phyloP scores from a whole-genome alignment of 2,888 invertebrate genomes.

The Penaeus monodon region DNA sequence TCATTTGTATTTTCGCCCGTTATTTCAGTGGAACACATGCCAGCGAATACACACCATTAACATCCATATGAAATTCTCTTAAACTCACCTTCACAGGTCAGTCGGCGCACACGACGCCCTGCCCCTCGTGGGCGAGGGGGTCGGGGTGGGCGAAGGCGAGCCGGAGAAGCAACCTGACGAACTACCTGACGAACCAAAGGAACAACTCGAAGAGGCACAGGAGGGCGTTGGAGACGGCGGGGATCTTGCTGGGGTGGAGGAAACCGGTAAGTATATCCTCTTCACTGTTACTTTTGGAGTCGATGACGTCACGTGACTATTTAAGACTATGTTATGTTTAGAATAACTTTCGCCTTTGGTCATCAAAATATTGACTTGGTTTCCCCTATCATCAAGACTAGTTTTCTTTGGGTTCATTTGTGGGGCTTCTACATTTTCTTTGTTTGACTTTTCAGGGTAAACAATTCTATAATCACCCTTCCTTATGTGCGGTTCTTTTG shows the following conservation, averaged over 20 bases:
- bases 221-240: slow-evolving; percentile 51
- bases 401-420: slow-evolving; percentile 38
- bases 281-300: slow-evolving; percentile 47
- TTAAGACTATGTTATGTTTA: slow-evolving; percentile 51
- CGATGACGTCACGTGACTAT: slow-evolving; percentile 23
- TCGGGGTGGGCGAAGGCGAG: slow-evolving; percentile 53
- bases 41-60: too few relatives aligned
- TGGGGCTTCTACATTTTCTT: slow-evolving; percentile 32
- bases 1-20: too few relatives aligned
- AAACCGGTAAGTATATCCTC: slow-evolving; percentile 31
- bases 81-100: slow-evolving; percentile 43
- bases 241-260: slow-evolving; percentile 22
- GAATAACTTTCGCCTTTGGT: slow-evolving; percentile 54
- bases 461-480: neutral
- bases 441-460: slow-evolving; percentile 21
- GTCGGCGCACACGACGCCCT: slow-evolving; percentile 41
- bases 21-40: too few relatives aligned
- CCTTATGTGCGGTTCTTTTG: too few relatives aligned
- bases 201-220: slow-evolving; percentile 45
- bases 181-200: slow-evolving; percentile 53
- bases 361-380: slow-evolving; percentile 56
- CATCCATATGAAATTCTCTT: too few relatives aligned
- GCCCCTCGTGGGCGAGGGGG: slow-evolving; percentile 38
- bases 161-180: slow-evolving; percentile 57
- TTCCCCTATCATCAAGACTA: slow-evolving; percentile 19